Percentiles rank a stretch among this genome's conserved stretches.
Evolutionary conservation across 2,888 invertebrate genomes (phyloP).

Genomic region (Fragum sueziense): DNA sequence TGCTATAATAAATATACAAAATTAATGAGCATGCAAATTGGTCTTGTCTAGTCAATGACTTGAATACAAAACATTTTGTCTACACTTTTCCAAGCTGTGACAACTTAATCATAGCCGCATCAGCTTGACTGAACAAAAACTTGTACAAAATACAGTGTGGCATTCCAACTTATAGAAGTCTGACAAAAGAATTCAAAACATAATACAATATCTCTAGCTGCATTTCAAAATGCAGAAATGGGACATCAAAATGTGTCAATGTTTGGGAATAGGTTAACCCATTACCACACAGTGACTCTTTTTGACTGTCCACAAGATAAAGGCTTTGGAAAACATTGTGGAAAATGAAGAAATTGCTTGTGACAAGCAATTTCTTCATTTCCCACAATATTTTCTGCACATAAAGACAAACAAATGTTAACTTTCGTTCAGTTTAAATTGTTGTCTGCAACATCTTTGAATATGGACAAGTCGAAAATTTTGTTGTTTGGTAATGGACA

Average conservation of each 20-base stretch:
- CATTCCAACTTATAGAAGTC: too few relatives aligned
- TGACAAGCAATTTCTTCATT: neutral
- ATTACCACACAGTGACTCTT: too few relatives aligned
- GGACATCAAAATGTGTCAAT: too few relatives aligned
- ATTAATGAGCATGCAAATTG: neutral
- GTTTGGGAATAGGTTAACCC: too few relatives aligned
- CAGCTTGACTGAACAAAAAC: neutral
- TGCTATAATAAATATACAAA: neutral
- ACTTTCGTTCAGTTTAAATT: neutral
- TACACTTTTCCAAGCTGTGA: neutral
- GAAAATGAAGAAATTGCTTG: neutral
- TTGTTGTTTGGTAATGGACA: too few relatives aligned
- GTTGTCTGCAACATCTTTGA: too few relatives aligned
- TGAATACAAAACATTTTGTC: slow-evolving; percentile 5
- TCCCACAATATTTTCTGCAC: neutral
- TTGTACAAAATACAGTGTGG: too few relatives aligned
- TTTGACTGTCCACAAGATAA: too few relatives aligned
- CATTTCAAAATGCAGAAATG: too few relatives aligned
- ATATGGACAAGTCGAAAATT: too few relatives aligned
- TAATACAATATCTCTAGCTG: too few relatives aligned
- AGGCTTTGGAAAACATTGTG: slow-evolving; percentile 2
- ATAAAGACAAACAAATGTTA: neutral
- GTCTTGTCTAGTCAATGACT: neutral
- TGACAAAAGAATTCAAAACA: too few relatives aligned
- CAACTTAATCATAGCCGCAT: neutral